A percentile compares a stretch with the other conserved stretches of the same genome.
phyloP scores from a whole-genome alignment of 2,113 vertebrate genomes.

The Crotalus tigris region DNA sequence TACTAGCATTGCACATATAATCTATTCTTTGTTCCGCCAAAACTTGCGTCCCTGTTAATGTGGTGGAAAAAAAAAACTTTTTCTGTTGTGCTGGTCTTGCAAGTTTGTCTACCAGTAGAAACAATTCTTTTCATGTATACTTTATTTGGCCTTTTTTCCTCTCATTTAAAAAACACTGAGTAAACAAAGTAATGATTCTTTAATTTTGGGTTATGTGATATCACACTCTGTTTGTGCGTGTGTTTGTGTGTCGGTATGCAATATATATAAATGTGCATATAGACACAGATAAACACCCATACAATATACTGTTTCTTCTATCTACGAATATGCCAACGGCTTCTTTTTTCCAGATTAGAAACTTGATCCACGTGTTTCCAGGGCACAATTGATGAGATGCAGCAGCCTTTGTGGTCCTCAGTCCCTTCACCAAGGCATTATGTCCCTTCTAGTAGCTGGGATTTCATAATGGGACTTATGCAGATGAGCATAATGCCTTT shows the following conservation, averaged over 20 bases:
- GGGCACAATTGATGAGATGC: conserved; percentile 57
- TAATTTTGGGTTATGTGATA: conserved; percentile 47
- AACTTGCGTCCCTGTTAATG: conserved; percentile 92
- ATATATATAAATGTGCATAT: not conserved
- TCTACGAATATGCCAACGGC: conserved; percentile 59
- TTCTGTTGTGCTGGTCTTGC: conserved; percentile 90
- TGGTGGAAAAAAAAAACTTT: conserved; percentile 79
- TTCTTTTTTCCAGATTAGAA: conserved; percentile 65
- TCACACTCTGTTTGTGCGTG: conserved; percentile 48
- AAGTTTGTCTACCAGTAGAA: conserved; percentile 84
- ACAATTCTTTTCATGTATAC: conserved; percentile 67
- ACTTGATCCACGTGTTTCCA: conserved; percentile 60
- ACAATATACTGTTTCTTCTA: conserved; percentile 61
- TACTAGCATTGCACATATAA: conserved; percentile 97
- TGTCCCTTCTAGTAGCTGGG: conserved; percentile 61
- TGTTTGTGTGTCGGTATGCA: not conserved
- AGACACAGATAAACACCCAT: not conserved
- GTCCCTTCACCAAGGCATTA: conserved; percentile 52
- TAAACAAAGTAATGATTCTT: conserved; percentile 66
- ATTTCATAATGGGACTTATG: conserved; percentile 64
- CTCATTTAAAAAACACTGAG: conserved; percentile 59
- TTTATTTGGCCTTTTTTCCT: conserved; percentile 38
- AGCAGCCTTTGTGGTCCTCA: conserved; percentile 55
- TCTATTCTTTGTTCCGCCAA: conserved; percentile 88
- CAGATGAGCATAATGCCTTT: conserved; percentile 67